A percentile compares a stretch with the other conserved stretches of the same genome.
phyloP scores from a whole-genome alignment of 2,888 invertebrate genomes.

The Phorcus lineatus region DNA sequence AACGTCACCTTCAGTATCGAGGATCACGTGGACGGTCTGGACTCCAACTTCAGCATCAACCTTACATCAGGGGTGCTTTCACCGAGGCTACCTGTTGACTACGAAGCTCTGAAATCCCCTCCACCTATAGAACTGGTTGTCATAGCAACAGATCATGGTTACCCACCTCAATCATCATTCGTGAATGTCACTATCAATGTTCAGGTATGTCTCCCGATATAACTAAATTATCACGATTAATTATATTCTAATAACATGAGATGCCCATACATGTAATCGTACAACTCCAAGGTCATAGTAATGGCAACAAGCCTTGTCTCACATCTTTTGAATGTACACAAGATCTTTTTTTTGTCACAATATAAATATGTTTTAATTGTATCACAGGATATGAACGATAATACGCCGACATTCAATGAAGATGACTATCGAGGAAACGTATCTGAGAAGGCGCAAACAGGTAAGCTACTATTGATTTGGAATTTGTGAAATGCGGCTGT shows the following conservation, averaged over 20 bases:
- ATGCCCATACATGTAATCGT: too few relatives aligned
- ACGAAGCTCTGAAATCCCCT: slow-evolving; percentile 41
- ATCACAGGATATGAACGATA: slow-evolving; percentile 91
- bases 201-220: neutral
- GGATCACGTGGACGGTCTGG: neutral
- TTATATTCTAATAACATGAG: too few relatives aligned
- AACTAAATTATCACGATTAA: too few relatives aligned
- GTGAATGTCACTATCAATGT: neutral
- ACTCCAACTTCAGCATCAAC: slow-evolving; percentile 80
- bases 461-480: too few relatives aligned
- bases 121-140: neutral
- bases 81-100: slow-evolving; percentile 60
- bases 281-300: too few relatives aligned
- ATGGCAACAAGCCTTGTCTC: too few relatives aligned
- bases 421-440: too few relatives aligned
- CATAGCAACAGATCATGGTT: neutral
- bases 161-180: neutral
- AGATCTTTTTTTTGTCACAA: too few relatives aligned
- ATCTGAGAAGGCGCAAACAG: too few relatives aligned
- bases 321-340: too few relatives aligned
- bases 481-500: too few relatives aligned
- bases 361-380: neutral
- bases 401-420: slow-evolving; percentile 83
- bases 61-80: slow-evolving; percentile 79
- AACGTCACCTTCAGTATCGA: neutral